Percentiles rank a stretch among this genome's conserved stretches.
Conservation (phyloP, 1,140 invertebrate genomes). For the Caenorhabditis briggsae region DNA sequence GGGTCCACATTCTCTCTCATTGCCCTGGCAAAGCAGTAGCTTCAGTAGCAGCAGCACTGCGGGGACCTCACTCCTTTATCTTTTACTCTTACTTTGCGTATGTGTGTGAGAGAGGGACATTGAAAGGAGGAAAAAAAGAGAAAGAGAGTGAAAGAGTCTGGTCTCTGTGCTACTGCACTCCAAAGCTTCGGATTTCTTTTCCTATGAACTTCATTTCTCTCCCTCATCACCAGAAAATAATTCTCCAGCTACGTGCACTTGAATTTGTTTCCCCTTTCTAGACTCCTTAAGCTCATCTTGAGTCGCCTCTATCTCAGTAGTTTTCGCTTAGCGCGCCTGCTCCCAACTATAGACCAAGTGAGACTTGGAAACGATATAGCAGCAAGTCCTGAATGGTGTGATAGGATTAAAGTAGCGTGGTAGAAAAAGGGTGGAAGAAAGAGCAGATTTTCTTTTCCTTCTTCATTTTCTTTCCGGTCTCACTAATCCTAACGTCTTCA, state of each 20-base stretch:
- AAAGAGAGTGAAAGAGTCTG: background rate
- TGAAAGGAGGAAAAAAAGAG: background rate
- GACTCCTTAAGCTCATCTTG: background rate
- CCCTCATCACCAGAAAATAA: constrained; percentile 31
- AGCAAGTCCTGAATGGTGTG: constrained; percentile 25
- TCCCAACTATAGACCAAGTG: background rate
- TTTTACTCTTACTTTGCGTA: constrained; percentile 54
- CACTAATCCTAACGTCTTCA: constrained; percentile 35
- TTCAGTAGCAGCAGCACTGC: constrained; percentile 38
- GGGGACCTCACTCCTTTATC: constrained; percentile 51
- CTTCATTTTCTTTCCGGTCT: constrained; percentile 38
- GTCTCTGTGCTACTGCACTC: constrained; percentile 48
- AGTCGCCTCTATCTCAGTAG: background rate
- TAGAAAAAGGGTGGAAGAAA: constrained; percentile 15
- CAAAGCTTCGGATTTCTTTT: constrained; percentile 53
- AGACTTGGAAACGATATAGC: constrained; percentile 23
- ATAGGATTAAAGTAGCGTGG: constrained; percentile 52
- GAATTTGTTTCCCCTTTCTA: background rate
- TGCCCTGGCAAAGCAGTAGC: constrained; percentile 34
- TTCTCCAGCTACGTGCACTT: constrained; percentile 15
- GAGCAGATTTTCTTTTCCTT: background rate
- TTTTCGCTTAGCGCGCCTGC: constrained; percentile 13
- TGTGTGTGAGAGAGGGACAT: background rate
- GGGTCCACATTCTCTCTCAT: background rate
- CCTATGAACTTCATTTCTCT: constrained; percentile 44